phyloP scores from a whole-genome alignment of 2,797 vertebrate species.

The Sebastiscus tertius region DNA sequence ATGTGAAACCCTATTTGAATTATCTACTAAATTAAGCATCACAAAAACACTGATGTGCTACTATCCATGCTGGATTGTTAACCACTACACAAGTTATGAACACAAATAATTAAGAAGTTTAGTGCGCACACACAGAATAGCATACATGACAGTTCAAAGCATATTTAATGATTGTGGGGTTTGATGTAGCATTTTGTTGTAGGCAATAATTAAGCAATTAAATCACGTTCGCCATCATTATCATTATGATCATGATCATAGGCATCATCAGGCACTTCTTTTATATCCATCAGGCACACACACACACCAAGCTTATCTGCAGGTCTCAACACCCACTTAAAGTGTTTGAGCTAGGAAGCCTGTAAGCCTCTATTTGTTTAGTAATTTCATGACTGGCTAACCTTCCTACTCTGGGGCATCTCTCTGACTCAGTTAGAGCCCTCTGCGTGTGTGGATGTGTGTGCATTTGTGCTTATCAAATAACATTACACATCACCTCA shows the following conservation, averaged over 20 bases:
- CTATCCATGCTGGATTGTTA: neutral
- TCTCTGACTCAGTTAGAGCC: slow-evolving; percentile 43
- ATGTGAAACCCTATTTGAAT: neutral
- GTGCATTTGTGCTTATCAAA: slow-evolving; percentile 50
- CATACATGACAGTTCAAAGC: neutral
- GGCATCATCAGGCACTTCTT: neutral
- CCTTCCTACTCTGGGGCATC: slow-evolving; percentile 61
- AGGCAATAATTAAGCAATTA: slow-evolving; percentile 12
- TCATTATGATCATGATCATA: neutral
- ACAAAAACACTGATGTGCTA: neutral
- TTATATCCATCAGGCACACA: slow-evolving; percentile 17
- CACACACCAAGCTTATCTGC: slow-evolving; percentile 24
- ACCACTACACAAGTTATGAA: neutral
- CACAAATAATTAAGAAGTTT: neutral
- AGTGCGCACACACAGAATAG: neutral
- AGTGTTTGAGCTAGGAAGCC: slow-evolving; percentile 48
- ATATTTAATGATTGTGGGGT: neutral
- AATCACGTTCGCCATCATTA: slow-evolving; percentile 1
- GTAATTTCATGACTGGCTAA: slow-evolving; percentile 76
- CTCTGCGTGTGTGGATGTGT: slow-evolving; percentile 13
- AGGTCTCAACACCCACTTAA: slow-evolving; percentile 36
- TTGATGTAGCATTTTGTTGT: neutral
- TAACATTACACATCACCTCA: slow-evolving; percentile 36
- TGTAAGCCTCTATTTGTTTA: slow-evolving; percentile 69
- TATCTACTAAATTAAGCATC: neutral